These are phyloP conservation scores for Drosophila ironensis DNA, from an alignment of 1,140 invertebrate species.

Conservation along the genomic window DNA sequence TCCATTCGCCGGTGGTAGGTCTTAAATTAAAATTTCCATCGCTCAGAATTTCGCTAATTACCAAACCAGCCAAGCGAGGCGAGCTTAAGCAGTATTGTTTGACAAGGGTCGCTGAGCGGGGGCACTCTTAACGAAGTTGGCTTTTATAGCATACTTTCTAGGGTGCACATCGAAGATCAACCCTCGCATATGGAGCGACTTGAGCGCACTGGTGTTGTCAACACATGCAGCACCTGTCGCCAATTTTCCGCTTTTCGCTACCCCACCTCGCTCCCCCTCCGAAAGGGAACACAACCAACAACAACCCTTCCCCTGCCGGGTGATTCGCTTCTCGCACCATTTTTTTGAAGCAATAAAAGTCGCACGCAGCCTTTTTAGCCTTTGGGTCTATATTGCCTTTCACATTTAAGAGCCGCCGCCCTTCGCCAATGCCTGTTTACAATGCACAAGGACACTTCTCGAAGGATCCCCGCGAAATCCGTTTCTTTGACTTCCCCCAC, in stretches of 20 bases:
- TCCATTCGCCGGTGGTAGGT: constrained; percentile 16
- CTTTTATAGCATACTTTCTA: constrained; percentile 31
- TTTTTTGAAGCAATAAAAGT: constrained; percentile 59
- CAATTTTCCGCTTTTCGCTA: constrained; percentile 41
- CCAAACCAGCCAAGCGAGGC: constrained; percentile 14
- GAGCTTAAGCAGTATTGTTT: constrained; percentile 27
- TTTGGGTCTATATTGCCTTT: constrained; percentile 43
- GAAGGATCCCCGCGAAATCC: constrained; percentile 7
- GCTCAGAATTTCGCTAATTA: constrained; percentile 27
- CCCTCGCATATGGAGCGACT: constrained; percentile 31
- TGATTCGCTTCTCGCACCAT: no score
- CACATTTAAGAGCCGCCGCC: constrained; percentile 25
- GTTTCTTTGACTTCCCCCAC: not conserved
- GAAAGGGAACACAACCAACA: not conserved
- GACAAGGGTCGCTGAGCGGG: constrained; percentile 2
- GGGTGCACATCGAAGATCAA: constrained; percentile 29
- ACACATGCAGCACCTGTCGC: constrained; percentile 68
- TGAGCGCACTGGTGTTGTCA: constrained; percentile 47
- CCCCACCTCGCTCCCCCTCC: not conserved
- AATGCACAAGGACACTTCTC: constrained; percentile 32
- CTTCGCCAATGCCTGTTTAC: constrained; percentile 31
- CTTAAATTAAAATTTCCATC: constrained; percentile 40
- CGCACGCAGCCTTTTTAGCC: constrained; percentile 58
- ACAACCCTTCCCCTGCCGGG: not conserved
- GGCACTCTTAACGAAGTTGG: constrained; percentile 30